Evolutionary conservation across 2,797 vertebrate genomes (phyloP).

Genomic region (Amblyopsis hoosieri): DNA sequence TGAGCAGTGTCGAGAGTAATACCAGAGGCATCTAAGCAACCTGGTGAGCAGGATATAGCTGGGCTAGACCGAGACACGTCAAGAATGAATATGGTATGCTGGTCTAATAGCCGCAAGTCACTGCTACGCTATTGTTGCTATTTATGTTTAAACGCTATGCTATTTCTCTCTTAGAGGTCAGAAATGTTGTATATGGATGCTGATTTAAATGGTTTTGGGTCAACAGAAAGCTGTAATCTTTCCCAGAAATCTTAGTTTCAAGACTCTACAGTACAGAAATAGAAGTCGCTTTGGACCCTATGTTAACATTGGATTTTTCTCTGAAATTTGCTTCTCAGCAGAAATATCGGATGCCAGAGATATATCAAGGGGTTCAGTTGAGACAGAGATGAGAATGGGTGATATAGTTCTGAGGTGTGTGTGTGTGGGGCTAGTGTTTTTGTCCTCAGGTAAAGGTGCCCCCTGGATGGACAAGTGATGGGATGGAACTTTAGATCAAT

Average conservation of each 20-base stretch:
- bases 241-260: no score
- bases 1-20: no score
- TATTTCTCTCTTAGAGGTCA: no score
- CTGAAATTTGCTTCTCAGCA: constrained; percentile 24
- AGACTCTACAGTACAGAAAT: no score
- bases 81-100: no score
- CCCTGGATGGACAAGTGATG: constrained; percentile 33
- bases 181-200: no score
- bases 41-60: no score
- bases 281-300: neutral
- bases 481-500: constrained; percentile 38
- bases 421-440: neutral
- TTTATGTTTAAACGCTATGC: neutral
- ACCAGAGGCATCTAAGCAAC: no score
- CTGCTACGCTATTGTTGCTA: constrained; percentile 4
- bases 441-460: constrained; percentile 35
- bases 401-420: neutral
- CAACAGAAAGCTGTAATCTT: neutral
- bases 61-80: no score
- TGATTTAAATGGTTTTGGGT: neutral
- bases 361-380: constrained; percentile 24
- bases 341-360: constrained; percentile 1
- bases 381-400: neutral
- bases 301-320: constrained; percentile 13
- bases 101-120: neutral